Percentiles rank a stretch among this genome's conserved stretches.
phyloP scores from a whole-genome alignment of 1,140 invertebrate species.

The Formica selysi region DNA sequence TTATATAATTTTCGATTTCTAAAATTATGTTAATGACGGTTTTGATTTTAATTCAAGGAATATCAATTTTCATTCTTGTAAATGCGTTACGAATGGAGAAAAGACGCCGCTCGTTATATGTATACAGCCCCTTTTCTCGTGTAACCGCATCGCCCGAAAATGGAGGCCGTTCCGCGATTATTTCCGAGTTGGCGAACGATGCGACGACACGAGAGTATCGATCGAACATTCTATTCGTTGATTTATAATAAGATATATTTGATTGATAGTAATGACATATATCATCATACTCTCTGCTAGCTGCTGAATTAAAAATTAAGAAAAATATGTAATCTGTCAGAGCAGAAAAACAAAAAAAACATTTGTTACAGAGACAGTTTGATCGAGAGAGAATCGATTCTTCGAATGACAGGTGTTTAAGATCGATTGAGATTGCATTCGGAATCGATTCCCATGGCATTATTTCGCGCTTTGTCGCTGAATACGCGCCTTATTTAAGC shows the following conservation, averaged over 20 bases:
- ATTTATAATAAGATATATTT: constrained; percentile 22
- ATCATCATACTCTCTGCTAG: background rate
- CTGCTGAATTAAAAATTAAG: background rate
- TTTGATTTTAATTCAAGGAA: background rate
- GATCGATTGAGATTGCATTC: background rate
- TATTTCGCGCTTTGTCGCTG: background rate
- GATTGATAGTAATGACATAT: constrained; percentile 23
- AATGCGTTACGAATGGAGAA: background rate
- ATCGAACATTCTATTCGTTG: constrained; percentile 21
- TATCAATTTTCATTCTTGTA: background rate
- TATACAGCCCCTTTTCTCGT: background rate
- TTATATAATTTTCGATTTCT: background rate
- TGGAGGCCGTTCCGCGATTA: constrained; percentile 36
- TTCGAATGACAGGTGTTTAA: background rate
- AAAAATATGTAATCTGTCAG: background rate
- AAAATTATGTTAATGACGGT: too few relatives aligned
- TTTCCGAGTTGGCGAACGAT: constrained; percentile 23
- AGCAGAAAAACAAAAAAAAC: background rate
- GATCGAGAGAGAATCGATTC: background rate
- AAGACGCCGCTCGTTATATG: background rate
- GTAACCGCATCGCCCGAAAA: constrained; percentile 8
- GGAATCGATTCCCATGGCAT: background rate
- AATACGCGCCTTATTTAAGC: constrained; percentile 56
- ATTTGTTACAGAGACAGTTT: background rate
- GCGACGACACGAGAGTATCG: constrained; percentile 28